Conservation (phyloP, 1,140 invertebrate species). For the Drosophila neocordata region DNA sequence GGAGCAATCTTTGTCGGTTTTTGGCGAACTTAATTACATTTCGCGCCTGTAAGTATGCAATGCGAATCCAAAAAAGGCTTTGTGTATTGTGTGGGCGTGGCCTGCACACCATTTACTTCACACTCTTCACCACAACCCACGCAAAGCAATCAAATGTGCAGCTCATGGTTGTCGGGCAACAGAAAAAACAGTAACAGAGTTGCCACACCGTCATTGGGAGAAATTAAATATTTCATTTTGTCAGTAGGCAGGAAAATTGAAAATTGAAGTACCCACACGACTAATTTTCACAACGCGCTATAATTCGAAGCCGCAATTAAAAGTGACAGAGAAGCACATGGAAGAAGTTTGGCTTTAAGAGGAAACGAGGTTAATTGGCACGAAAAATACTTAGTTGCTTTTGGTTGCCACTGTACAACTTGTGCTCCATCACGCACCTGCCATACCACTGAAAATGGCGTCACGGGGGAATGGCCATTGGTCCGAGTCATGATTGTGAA, state of each 20-base stretch:
- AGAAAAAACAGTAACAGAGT: conserved; percentile 25
- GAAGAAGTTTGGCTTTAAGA: neutral
- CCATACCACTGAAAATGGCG: neutral
- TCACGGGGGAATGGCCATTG: neutral
- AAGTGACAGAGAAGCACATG: conserved; percentile 16
- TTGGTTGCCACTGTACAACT: neutral
- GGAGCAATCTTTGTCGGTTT: conserved; percentile 39
- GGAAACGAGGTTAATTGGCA: conserved; percentile 55
- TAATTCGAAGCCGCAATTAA: conserved; percentile 26
- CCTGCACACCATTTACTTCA: neutral
- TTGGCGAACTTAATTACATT: conserved; percentile 79
- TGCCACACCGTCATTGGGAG: conserved; percentile 32
- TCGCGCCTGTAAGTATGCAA: conserved; percentile 74
- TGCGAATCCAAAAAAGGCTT: conserved; percentile 33
- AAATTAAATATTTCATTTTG: conserved; percentile 57
- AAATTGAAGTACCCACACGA: conserved; percentile 40
- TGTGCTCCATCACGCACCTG: neutral
- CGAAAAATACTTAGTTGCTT: conserved; percentile 31
- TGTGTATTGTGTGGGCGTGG: conserved; percentile 36
- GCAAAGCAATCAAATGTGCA: conserved; percentile 42
- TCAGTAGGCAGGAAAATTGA: conserved; percentile 48
- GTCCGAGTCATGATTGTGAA: neutral
- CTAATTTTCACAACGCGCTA: conserved; percentile 23
- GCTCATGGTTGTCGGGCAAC: conserved; percentile 13
- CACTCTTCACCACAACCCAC: conserved; percentile 30